Evolutionary conservation across 2,888 invertebrate species (phyloP).

Genomic region (Macropis europaea): DNA sequence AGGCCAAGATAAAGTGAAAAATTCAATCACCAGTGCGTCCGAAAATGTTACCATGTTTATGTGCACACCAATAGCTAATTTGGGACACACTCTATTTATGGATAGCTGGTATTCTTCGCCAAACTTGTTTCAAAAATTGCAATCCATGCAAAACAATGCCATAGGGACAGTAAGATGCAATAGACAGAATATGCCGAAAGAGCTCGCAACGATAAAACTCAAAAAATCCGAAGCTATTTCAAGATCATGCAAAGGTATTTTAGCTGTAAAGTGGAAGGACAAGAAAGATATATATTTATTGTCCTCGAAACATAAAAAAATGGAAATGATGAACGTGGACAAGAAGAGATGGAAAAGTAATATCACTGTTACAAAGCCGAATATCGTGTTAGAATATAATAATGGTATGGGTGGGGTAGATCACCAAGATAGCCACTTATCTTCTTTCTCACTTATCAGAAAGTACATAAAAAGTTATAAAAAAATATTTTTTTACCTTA

Average conservation of each 20-base stretch:
- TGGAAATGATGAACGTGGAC: conserved; percentile 32
- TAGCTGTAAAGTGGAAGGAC: conserved; percentile 41
- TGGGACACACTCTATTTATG: too few relatives aligned
- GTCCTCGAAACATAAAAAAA: conserved; percentile 44
- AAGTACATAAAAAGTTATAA: conserved; percentile 53
- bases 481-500: conserved; percentile 53
- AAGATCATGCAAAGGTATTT: conserved; percentile 11
- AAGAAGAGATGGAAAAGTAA: conserved; percentile 31
- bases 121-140: too few relatives aligned
- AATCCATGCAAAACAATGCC: too few relatives aligned
- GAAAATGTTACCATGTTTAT: too few relatives aligned
- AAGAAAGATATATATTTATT: conserved; percentile 40
- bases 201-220: conserved; percentile 17
- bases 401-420: too few relatives aligned
- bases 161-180: too few relatives aligned
- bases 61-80: too few relatives aligned
- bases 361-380: conserved; percentile 27
- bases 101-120: too few relatives aligned
- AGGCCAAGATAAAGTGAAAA: too few relatives aligned
- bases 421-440: conserved; percentile 42
- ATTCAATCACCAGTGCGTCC: too few relatives aligned
- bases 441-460: conserved; percentile 54
- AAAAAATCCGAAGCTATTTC: conserved; percentile 12
- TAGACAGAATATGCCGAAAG: conserved; percentile 32
- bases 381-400: conserved; percentile 29